These are phyloP conservation scores for Aplysina aerophoba DNA, from an alignment of 37 sponge, comb jelly and placozoan species.

Conservation along the genomic window DNA sequence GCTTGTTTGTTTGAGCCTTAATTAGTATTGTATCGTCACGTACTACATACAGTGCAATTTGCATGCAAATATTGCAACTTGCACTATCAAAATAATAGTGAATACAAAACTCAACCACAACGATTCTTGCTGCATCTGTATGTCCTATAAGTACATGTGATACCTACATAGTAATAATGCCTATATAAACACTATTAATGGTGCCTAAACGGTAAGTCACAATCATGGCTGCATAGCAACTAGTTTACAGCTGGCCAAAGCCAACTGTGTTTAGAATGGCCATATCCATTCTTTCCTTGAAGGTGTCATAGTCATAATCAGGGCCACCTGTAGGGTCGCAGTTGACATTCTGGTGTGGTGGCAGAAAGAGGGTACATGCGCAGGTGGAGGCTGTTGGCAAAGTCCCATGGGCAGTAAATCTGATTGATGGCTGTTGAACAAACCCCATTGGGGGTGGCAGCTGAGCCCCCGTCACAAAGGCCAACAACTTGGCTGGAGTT, in stretches of 20 bases:
- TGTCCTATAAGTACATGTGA: too few species aligned
- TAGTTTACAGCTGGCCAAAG: constrained; percentile 25
- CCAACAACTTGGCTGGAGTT: constrained; percentile 6
- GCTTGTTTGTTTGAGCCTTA: too few species aligned
- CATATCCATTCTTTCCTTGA: constrained; percentile 18
- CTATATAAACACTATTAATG: not conserved
- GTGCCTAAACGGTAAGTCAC: not conserved
- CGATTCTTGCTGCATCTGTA: too few species aligned
- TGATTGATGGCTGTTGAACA: not conserved
- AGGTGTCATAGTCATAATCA: not conserved
- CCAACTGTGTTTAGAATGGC: constrained; percentile 33
- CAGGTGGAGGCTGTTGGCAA: constrained; percentile 37
- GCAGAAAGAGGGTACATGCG: not conserved
- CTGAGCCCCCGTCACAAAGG: constrained; percentile 21
- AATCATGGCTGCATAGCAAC: not conserved
- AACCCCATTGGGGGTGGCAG: constrained; percentile 31
- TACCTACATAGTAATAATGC: not conserved
- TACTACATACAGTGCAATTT: too few species aligned
- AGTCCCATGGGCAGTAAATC: constrained; percentile 8
- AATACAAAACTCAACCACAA: too few species aligned
- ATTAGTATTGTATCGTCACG: too few species aligned
- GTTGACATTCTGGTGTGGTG: not conserved
- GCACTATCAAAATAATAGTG: too few species aligned
- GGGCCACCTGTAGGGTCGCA: not conserved
- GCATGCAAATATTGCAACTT: too few species aligned